Base-by-base conservation (phyloP, 2,797 vertebrate species). In the Enteromius mattozi region DNA sequence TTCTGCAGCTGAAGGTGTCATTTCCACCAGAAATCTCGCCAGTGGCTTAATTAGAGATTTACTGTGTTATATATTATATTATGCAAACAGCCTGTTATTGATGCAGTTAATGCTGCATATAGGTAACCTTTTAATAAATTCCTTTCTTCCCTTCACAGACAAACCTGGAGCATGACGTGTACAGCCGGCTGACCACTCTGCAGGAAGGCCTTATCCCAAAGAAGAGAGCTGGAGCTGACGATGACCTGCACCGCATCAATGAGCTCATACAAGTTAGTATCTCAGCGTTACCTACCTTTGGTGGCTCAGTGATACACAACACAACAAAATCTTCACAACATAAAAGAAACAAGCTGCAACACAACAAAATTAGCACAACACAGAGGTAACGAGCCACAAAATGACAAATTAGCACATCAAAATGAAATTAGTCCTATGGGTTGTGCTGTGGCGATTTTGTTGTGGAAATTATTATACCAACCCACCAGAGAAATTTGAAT, bases 201-300 rank as follows among this genome's bases (percentile, higher is more conserved):
- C 98, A 99, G 90, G 98, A 99, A 88, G 97, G 97, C 42, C 96
- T 99, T 78, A 98, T 99, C 81, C 98, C 98, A 21, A 99, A 99
- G 95, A 99, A 99, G 93, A 98, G 98, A 89, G 97, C 97, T 0
- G 96, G 96, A 0, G 94, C 96, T 0, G 98, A 99, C 9, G 98
- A 99, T 0, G 98, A 99, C 86, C 94, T 99, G 42, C 98, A 99
- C 91, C 95, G 97, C 87, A 99, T 99, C 93, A 99, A 97, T 2
- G 98, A 99, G 85, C 96, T 99, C 19, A 99, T 99, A 92, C 98
- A 99, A 97, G 98, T 99, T 45, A 13, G 76, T 21, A 3, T 76
- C 42, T n/a, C 2, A 42, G 45, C 1, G 9, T 5, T 16, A 1
- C 2, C 21, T 65, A 8, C 47, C 21, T 56, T 21, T 54, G 49